These are phyloP conservation scores for Sympetrum striolatum DNA, from an alignment of 2,888 invertebrate genomes.

Conservation along the genomic window DNA sequence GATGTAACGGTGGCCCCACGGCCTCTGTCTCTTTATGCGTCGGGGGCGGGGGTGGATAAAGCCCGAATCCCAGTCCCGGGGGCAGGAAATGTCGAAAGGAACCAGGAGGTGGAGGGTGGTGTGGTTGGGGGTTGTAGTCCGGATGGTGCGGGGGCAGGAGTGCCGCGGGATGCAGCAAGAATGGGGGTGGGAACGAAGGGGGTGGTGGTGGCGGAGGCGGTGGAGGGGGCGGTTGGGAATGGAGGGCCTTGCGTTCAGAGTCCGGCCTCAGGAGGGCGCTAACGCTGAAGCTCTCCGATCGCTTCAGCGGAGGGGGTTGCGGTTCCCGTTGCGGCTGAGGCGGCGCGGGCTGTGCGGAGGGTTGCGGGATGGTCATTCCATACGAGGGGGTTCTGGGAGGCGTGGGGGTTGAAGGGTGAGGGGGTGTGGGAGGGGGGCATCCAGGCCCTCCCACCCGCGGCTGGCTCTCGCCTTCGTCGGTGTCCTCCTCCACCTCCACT, in stretches of 20 bases:
- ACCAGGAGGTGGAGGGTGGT: constrained; percentile 46
- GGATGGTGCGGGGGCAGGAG: constrained; percentile 63
- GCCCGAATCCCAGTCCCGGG: constrained; percentile 60
- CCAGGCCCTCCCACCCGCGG: constrained; percentile 55
- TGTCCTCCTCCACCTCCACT: constrained; percentile 55
- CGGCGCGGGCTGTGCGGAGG: neutral
- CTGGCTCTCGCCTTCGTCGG: constrained; percentile 57
- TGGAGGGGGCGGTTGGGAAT: constrained; percentile 58
- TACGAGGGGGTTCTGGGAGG: constrained; percentile 52
- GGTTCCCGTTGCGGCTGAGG: constrained; percentile 3
- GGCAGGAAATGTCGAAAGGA: constrained; percentile 61
- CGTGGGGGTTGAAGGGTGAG: constrained; percentile 49
- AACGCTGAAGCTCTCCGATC: constrained; percentile 84
- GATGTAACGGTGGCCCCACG: neutral
- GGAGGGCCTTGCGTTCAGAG: constrained; percentile 68
- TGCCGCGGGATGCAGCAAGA: constrained; percentile 50
- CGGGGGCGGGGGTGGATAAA: constrained; percentile 47
- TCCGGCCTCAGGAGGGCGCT: constrained; percentile 79
- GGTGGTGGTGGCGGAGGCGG: constrained; percentile 62
- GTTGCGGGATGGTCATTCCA: neutral
- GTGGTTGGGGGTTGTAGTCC: constrained; percentile 57
- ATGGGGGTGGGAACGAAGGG: constrained; percentile 46
- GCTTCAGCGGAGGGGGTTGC: constrained; percentile 56
- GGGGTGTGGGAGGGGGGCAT: constrained; percentile 56
- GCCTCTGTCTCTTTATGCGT: constrained; percentile 46